A percentile compares a stretch with the other conserved stretches of the same genome.
phyloP scores from a whole-genome alignment of 1,140 invertebrate genomes.

The Armadillidium nasatum region DNA sequence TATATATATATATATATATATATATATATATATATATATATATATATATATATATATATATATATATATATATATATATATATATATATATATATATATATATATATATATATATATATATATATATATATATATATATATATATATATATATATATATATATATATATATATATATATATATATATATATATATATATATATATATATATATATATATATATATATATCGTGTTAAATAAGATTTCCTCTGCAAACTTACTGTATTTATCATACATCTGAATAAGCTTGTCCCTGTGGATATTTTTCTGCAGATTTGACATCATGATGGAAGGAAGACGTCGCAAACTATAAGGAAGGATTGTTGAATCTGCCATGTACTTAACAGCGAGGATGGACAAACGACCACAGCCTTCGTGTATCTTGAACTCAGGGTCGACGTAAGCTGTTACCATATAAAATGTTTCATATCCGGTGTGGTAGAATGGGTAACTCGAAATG shows the following conservation, averaged over 20 bases:
- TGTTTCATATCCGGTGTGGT: slow-evolving; percentile 44
- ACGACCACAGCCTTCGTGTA: slow-evolving; percentile 42
- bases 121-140: no score
- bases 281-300: neutral
- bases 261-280: slow-evolving; percentile 28
- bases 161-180: no score
- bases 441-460: slow-evolving; percentile 34
- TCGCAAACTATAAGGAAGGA: slow-evolving; percentile 31
- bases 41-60: no score
- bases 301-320: neutral
- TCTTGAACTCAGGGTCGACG: slow-evolving; percentile 38
- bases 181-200: no score
- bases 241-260: neutral
- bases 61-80: no score
- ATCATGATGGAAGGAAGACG: slow-evolving; percentile 10
- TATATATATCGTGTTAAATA: no score
- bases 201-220: no score
- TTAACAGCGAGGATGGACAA: slow-evolving; percentile 27
- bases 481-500: slow-evolving; percentile 35
- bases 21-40: no score
- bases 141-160: no score
- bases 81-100: no score
- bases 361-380: slow-evolving; percentile 23
- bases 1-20: no score
- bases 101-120: no score